These are phyloP conservation scores for Eumacrocentrus americanus DNA, from an alignment of 2,888 invertebrate species.

Conservation along the genomic window DNA sequence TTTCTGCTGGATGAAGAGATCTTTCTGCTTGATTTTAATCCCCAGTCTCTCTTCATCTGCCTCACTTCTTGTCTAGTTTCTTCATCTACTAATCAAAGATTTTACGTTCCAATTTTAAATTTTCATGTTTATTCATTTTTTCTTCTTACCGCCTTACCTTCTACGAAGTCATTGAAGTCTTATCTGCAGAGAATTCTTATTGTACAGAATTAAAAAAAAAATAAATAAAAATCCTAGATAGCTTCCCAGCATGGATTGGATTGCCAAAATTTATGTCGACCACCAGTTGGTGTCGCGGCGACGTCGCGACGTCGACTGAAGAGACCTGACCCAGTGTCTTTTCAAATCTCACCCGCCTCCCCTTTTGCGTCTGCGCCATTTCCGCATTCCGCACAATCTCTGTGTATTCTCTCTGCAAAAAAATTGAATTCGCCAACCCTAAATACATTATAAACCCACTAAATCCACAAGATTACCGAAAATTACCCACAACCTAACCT, in stretches of 20 bases:
- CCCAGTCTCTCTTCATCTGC: background rate
- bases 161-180: no score
- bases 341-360: slow-evolving; percentile 31
- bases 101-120: no score
- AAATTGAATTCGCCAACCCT: no score
- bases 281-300: slow-evolving; percentile 41
- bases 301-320: slow-evolving; percentile 56
- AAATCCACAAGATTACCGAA: no score
- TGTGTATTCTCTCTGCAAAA: background rate
- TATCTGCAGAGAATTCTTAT: no score
- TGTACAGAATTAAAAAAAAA: no score
- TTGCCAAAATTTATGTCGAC: background rate
- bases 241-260: no score
- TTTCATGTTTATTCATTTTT: no score
- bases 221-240: no score
- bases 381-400: slow-evolving; percentile 5
- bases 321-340: slow-evolving; percentile 33
- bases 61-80: background rate
- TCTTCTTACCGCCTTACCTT: no score
- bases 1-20: slow-evolving; percentile 28
- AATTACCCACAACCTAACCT: no score
- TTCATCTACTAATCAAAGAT: background rate
- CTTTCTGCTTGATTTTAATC: background rate
- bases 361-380: slow-evolving; percentile 25
- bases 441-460: background rate